Evolutionary conservation across 2,797 vertebrate species (phyloP).

Genomic region (Cossypha dichroa): DNA sequence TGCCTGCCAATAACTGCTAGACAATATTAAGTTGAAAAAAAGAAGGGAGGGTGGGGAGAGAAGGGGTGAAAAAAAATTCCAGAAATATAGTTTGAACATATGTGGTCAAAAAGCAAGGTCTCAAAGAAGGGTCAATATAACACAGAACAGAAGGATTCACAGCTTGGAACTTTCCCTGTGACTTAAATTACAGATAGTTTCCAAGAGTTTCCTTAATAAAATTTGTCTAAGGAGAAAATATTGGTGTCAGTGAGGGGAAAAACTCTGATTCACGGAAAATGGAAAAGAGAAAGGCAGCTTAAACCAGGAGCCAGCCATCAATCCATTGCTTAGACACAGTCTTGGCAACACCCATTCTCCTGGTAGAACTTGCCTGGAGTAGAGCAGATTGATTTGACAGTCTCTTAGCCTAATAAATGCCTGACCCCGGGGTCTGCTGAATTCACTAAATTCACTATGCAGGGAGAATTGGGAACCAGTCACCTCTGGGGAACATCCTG

Average conservation of each 20-base stretch:
- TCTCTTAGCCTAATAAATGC: constrained; percentile 74
- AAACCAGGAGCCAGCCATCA: constrained; percentile 54
- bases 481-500: constrained; percentile 58
- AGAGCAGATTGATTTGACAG: constrained; percentile 71
- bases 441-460: constrained; percentile 70
- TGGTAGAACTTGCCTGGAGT: constrained; percentile 64
- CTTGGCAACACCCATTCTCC: constrained; percentile 62
- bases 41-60: rapidly evolving
- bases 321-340: constrained; percentile 42
- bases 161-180: background rate
- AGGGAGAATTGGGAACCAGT: constrained; percentile 66
- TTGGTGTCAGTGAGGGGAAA: constrained; percentile 18
- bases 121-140: background rate
- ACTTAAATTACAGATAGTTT: constrained; percentile 32
- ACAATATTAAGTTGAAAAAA: background rate
- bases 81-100: background rate
- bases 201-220: constrained; percentile 50
- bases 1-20: background rate
- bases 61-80: background rate
- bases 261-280: constrained; percentile 36
- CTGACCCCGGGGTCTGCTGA: constrained; percentile 70
- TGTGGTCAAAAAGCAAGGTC: background rate
- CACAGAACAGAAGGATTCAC: background rate
- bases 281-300: constrained; percentile 47
- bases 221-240: constrained; percentile 52